Evolutionary conservation across 2,797 vertebrate genomes (phyloP), one percentile per base, ranked within the genome.

Genomic region (Lagodon rhomboides): DNA sequence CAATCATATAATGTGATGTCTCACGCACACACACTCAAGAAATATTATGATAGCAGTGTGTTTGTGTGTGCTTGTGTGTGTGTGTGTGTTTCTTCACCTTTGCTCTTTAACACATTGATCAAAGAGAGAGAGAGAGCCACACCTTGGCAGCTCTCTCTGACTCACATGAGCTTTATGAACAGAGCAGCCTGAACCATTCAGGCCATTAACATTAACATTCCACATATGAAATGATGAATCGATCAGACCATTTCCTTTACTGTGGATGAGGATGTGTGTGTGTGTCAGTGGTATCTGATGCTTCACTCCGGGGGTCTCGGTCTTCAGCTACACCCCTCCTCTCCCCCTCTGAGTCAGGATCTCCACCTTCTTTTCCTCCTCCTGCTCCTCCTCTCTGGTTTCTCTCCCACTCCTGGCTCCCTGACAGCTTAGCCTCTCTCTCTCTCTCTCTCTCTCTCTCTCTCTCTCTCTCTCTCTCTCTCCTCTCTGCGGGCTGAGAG

Each of bases 401-500:
- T 59, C 71, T 78, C 68, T 47, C n/a, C 50, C 23, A 2, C 25
- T 38, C n/a, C 51, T 38, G 23, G 38, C 38, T 38, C 38, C 38
- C 38, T 38, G 38, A 38, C 53, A 74, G 30, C 61, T 59, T 41
- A 10, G 27, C 27, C 53, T 65, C 63, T 61, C 71, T 83, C 75
- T 59, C 63, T 61, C 71, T 83, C 75, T 59, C 63, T 61, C 71
- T 83, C 75, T 59, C 63, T 61, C 71, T 83, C 75, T 59, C 63
- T 61, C 71, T 83, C 75, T 59, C 63, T 61, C 71, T 83, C 75
- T 59, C 63, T 61, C 71, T 83, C 75, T 59, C 63, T 61, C 71
- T 83, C 75, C 63, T 61, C 71, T 83, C 75, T 59, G 63, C 56
- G 78, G 85, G 58, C 68, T 72, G 66, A 67, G 81, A 69, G 68